Conservation (phyloP, 1,140 invertebrate species). For the Doryteuthis pealeii region DNA sequence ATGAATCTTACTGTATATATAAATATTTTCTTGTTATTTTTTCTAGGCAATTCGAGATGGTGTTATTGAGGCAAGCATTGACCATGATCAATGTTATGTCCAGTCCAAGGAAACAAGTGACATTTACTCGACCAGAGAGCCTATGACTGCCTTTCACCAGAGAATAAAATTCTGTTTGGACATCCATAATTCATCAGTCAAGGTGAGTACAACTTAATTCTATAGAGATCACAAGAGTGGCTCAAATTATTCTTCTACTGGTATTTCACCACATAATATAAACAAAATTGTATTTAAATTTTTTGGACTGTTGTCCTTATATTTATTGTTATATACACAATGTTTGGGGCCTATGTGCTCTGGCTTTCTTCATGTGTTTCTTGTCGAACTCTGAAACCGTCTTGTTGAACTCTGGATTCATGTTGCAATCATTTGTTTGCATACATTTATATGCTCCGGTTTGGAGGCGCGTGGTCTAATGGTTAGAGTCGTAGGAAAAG, state of each 20-base stretch:
- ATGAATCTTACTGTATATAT: too few species aligned
- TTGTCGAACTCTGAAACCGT: too few species aligned
- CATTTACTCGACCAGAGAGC: slow-evolving; percentile 96
- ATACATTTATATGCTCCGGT: too few species aligned
- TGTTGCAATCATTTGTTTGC: too few species aligned
- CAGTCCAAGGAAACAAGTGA: slow-evolving; percentile 96
- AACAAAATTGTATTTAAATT: neutral
- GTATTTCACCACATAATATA: neutral
- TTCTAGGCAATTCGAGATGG: slow-evolving; percentile 91
- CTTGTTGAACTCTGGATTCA: too few species aligned
- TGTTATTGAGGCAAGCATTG: slow-evolving; percentile 95
- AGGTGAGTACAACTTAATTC: slow-evolving; percentile 38
- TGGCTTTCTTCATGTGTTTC: too few species aligned
- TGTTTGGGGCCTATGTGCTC: too few species aligned
- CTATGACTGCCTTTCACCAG: slow-evolving; percentile 95
- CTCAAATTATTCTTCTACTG: neutral
- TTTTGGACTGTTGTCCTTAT: too few species aligned
- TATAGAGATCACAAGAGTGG: neutral
- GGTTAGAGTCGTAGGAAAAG: too few species aligned
- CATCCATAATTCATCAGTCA: slow-evolving; percentile 89
- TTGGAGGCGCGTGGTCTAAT: too few species aligned
- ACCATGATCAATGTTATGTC: slow-evolving; percentile 95
- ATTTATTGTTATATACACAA: too few species aligned
- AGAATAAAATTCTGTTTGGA: slow-evolving; percentile 97
- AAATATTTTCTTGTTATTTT: neutral